Conservation (phyloP, 2,797 vertebrate species). For the Crenuchus spilurus region DNA sequence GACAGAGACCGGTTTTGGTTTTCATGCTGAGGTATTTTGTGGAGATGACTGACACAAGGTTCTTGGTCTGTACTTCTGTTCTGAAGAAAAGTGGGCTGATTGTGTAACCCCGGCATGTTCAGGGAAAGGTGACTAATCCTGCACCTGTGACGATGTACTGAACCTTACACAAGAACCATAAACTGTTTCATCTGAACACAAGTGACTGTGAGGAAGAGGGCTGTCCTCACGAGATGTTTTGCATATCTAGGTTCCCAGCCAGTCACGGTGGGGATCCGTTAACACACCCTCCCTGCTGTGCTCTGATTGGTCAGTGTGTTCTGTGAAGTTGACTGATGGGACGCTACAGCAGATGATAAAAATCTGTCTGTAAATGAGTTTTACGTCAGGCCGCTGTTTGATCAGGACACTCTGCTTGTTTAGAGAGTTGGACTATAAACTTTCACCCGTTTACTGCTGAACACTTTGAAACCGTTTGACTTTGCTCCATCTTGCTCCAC, state of each 20-base stretch:
- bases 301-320: conserved; percentile 23
- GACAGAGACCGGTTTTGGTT: too few species aligned
- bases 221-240: conserved; percentile 43
- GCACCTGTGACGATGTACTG: conserved; percentile 9
- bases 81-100: neutral
- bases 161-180: conserved; percentile 39
- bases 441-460: conserved; percentile 14
- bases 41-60: neutral
- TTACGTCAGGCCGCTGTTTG: conserved; percentile 44
- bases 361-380: conserved; percentile 1
- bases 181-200: conserved; percentile 61
- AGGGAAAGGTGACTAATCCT: neutral
- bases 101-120: conserved; percentile 8
- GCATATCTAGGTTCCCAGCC: neutral
- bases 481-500: conserved; percentile 17
- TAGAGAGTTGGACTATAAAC: neutral
- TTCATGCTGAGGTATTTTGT: too few species aligned
- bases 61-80: neutral
- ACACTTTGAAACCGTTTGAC: conserved; percentile 9
- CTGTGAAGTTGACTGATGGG: neutral
- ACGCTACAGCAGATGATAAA: neutral
- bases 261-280: conserved; percentile 19
- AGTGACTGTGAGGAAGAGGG: neutral
- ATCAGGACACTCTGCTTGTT: conserved; percentile 14
- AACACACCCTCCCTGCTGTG: conserved; percentile 28